Conservation (phyloP, 1,140 invertebrate genomes). For the Steinernema khuongi region DNA sequence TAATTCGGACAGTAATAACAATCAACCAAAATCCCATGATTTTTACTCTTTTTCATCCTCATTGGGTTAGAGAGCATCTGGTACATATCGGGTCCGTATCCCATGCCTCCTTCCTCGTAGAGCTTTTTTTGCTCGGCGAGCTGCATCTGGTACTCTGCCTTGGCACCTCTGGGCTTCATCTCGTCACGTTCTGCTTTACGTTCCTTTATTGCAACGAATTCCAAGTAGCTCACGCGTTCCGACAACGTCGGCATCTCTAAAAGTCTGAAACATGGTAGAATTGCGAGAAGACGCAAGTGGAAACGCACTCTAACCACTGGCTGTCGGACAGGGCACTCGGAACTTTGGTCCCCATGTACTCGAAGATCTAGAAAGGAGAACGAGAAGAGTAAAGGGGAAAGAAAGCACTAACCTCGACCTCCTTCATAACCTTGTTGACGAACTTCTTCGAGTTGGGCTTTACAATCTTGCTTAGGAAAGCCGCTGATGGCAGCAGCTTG, state of each 20-base stretch:
- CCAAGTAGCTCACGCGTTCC: no score
- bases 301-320: background rate
- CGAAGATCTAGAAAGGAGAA: background rate
- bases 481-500: background rate
- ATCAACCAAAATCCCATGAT: no score
- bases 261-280: background rate
- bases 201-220: no score
- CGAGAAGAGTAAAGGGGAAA: background rate
- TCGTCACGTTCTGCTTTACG: no score
- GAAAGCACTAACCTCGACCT: background rate
- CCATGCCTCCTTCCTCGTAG: conserved; percentile 19
- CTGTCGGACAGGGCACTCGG: background rate
- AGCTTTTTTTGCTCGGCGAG: background rate
- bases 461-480: background rate
- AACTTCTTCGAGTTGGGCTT: background rate
- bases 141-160: no score
- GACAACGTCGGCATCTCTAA: background rate
- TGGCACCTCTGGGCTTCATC: no score
- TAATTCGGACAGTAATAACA: no score
- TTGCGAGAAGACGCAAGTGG: background rate
- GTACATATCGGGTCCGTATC: conserved; percentile 29
- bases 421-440: background rate
- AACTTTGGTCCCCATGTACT: background rate
- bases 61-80: conserved; percentile 16
- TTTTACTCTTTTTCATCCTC: conserved; percentile 21